Evolutionary conservation across 2,888 invertebrate genomes (phyloP).

Genomic region (Calliphora vomitoria): DNA sequence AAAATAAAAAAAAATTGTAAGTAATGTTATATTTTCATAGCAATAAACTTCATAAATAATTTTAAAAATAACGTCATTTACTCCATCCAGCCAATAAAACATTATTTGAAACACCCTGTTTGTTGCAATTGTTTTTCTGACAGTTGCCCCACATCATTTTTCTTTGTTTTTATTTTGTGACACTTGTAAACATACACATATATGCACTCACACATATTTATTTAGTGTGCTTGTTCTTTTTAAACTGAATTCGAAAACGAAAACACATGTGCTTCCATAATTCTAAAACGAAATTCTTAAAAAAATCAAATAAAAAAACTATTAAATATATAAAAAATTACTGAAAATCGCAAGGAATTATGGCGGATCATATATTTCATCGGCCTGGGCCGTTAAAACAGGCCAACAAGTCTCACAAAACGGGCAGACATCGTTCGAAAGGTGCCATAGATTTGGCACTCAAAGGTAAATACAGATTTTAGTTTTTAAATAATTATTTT

Average conservation of each 20-base stretch:
- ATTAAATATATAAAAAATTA: not conserved
- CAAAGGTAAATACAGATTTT: slow-evolving; percentile 88
- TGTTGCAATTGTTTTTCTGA: not conserved
- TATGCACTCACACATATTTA: slow-evolving; percentile 1
- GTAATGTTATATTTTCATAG: too few relatives aligned
- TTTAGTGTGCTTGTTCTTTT: slow-evolving; percentile 54
- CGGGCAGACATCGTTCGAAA: slow-evolving; percentile 96
- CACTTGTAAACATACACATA: slow-evolving; percentile 20
- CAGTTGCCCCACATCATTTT: not conserved
- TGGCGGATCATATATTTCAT: slow-evolving; percentile 86
- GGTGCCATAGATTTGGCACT: slow-evolving; percentile 90
- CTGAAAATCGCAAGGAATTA: slow-evolving; percentile 61
- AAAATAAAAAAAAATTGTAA: too few relatives aligned
- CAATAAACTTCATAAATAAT: too few relatives aligned
- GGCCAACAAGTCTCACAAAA: slow-evolving; percentile 96
- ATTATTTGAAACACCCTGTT: slow-evolving; percentile 19
- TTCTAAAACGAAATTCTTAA: slow-evolving; percentile 14
- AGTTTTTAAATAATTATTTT: not conserved
- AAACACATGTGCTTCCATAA: slow-evolving; percentile 66
- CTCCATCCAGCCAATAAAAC: not conserved
- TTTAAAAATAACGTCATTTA: not conserved
- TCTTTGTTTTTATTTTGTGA: slow-evolving; percentile 31
- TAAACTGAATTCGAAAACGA: slow-evolving; percentile 29
- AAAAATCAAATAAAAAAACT: slow-evolving; percentile 7
- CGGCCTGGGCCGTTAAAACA: slow-evolving; percentile 95